Evolutionary conservation across 2,888 invertebrate genomes (phyloP), one percentile per base, ranked within the genome.

Genomic region (Celastrina argiolus): DNA sequence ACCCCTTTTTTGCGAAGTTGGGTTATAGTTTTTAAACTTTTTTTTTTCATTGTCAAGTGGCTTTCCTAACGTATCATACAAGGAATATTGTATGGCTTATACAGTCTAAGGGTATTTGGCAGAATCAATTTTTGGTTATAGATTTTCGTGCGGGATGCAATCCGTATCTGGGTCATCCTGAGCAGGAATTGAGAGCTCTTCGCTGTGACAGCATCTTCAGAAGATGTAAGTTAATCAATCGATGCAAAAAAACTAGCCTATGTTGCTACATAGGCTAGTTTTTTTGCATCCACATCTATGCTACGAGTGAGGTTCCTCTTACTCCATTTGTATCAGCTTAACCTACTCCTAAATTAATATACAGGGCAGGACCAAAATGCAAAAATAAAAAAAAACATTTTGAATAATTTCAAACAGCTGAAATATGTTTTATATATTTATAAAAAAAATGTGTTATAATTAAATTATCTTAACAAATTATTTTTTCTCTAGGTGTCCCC

Each of bases 91-190:
- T n/a, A n/a, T n/a, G n/a, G n/a, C n/a, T n/a, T n/a, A n/a, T n/a
- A n/a, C n/a, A n/a, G n/a, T n/a, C n/a, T n/a, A n/a, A 45, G 18
- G 2, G 6, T 22, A 22, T 8, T 51, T 51, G 18, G 51, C 6
- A 51, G 3, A 28, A 8, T 5, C 4, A 14, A 64, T 63, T 70
- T 26, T 26, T 34, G n/a, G n/a, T 12, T 41, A 16, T 63, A 91
- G 90, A 91, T 81, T 89, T 91, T 76, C 80, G 90, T 70, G 90
- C 89, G 0, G 90, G 90, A 51, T 91, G 90, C 73, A 91, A 91
- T 69, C 88, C 87, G 0, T 91, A 91, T 71, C 84, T 82, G 86
- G 90, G 88, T 3, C 90, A 91, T 45, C 87, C 88, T 0, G 84
- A 90, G 6, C 90, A 90, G 69, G 89, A 91, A 71, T 69, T 76